Conservation (phyloP, 2,888 invertebrate genomes). For the Julus scanicus region DNA sequence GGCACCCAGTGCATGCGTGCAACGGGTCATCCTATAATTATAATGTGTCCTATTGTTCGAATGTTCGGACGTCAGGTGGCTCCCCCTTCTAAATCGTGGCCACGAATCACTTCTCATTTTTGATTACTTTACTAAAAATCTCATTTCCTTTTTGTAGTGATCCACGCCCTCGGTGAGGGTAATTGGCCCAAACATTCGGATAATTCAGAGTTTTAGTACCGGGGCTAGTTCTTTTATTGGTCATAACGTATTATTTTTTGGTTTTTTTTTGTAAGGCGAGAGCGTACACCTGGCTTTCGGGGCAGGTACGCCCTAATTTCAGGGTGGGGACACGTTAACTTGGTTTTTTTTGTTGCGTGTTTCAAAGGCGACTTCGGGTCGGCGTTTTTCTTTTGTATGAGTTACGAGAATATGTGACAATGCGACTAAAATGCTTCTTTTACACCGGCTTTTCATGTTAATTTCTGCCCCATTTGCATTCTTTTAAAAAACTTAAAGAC, state of each 20-base stretch:
- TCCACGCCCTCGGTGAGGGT: constrained; percentile 44
- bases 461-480: no score
- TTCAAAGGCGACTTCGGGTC: not conserved
- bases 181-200: constrained; percentile 42
- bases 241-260: constrained; percentile 23
- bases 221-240: constrained; percentile 44
- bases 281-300: not conserved
- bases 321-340: constrained; percentile 24
- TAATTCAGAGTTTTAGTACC: constrained; percentile 30
- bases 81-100: not conserved
- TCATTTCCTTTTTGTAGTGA: constrained; percentile 42
- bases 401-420: no score
- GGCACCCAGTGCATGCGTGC: not conserved
- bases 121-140: constrained; percentile 46
- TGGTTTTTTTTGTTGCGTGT: constrained; percentile 10
- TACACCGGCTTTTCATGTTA: no score
- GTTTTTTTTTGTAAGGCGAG: not conserved
- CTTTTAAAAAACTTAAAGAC: no score
- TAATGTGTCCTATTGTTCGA: not conserved
- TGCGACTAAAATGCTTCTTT: no score
- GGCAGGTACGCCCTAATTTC: constrained; percentile 51
- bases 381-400: not conserved
- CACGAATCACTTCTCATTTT: not conserved
- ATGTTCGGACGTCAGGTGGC: constrained; percentile 3
- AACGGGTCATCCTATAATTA: not conserved